Conservation (phyloP, 2,888 invertebrate species). For the Drosophila differens region DNA sequence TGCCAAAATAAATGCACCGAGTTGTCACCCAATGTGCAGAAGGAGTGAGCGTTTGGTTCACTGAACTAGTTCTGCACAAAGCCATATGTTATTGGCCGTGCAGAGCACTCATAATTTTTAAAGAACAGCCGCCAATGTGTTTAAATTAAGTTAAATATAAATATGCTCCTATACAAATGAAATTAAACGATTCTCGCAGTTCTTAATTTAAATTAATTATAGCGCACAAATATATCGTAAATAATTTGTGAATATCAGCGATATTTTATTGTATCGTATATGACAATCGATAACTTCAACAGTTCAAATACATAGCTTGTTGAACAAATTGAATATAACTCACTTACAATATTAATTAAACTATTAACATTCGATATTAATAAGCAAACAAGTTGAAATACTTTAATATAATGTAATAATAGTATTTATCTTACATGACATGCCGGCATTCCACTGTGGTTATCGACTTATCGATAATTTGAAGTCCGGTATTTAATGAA, state of each 20-base stretch:
- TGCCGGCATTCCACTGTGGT: neutral
- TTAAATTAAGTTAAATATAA: neutral
- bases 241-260: neutral
- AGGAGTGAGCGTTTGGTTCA: neutral
- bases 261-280: neutral
- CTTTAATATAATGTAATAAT: neutral
- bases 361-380: neutral
- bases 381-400: too few species aligned
- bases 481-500: neutral
- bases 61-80: slow-evolving; percentile 29
- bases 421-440: neutral
- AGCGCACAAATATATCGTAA: neutral
- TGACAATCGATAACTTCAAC: neutral
- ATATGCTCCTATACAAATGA: neutral
- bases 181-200: neutral
- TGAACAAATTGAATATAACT: neutral
- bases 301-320: neutral
- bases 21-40: neutral
- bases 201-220: neutral
- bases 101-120: neutral
- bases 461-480: neutral
- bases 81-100: slow-evolving; percentile 4
- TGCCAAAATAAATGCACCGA: slow-evolving; percentile 5
- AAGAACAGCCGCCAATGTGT: neutral
- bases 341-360: neutral